Evolutionary conservation across 1,140 invertebrate genomes (phyloP).

Genomic region (Leptestheria dahalacensis): DNA sequence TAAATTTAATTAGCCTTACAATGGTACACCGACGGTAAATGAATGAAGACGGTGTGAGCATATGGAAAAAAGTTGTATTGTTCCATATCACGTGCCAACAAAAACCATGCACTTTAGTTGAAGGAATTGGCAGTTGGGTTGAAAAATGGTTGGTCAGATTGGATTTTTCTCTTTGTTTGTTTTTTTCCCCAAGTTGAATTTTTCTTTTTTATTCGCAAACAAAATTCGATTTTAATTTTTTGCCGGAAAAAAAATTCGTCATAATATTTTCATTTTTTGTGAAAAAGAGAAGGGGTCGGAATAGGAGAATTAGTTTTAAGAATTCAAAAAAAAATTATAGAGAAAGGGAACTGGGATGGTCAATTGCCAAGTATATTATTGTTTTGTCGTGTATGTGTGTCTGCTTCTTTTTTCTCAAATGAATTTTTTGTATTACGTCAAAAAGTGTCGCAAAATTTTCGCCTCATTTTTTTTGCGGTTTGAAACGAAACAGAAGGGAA

Average conservation of each 20-base stretch:
- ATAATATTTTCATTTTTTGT: no score
- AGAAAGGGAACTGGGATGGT: no score
- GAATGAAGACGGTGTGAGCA: not conserved
- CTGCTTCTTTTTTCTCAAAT: not conserved
- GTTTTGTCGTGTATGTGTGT: no score
- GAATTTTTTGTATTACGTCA: not conserved
- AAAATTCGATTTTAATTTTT: no score
- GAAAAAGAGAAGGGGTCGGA: no score
- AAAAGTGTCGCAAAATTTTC: not conserved
- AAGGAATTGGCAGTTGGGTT: slow-evolving; percentile 14
- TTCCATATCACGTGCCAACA: slow-evolving; percentile 14
- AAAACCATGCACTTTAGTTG: slow-evolving; percentile 14
- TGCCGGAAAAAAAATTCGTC: no score
- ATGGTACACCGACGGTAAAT: no score
- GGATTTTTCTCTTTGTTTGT: not conserved
- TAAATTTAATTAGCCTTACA: no score
- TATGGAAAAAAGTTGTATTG: slow-evolving; percentile 13
- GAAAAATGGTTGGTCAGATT: slow-evolving; percentile 8
- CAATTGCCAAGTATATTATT: no score
- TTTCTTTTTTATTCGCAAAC: not conserved
- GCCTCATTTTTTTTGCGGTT: no score
- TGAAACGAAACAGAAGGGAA: not conserved
- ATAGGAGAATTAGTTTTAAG: no score
- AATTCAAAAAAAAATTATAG: no score
- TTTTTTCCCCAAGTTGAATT: not conserved